Base-by-base conservation (phyloP, 2,888 invertebrate species). In the Acanthosoma haemorrhoidale region DNA sequence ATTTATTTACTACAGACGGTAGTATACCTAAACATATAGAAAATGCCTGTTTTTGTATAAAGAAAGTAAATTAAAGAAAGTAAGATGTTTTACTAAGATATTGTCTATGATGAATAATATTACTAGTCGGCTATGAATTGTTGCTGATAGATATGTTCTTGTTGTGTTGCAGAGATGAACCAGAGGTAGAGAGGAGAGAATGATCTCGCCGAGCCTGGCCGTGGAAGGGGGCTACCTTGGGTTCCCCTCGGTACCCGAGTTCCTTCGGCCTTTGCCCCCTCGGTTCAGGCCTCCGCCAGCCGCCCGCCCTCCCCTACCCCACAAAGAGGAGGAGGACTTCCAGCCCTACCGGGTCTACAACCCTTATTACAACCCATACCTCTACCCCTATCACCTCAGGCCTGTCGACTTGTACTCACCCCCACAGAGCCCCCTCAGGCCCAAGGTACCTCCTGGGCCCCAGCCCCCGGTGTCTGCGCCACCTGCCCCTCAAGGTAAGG, bases 141-240 rank as follows among this genome's bases (percentile, higher is more conserved):
- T 4, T 21, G n/a, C 25, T 25, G 13, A n/a, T 5, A 9, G 5
- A 51, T 21, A 13, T 51, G 13, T 13, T 13, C 2, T 51, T 51
- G 1, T 29, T 21, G 1, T 51, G 51, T 64, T 64, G 9, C 64
- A 64, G 64, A 64, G 4, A 64, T 64, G 64, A 64, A 25, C 21
- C 18, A 57, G 64, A 41, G 4, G 31, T 9, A 6, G 39, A 25
- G 38, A 64, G 69, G 36, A 11, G 13, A 57, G 21, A 34, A 70
- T 70, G 70, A 70, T 43, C 41, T 64, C 63, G 11, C 39, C 63
- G 16, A 43, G 70, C 57, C 43, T 88, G 88, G 77, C 84, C 57
- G 90, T 90, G 81, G 85, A 88, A 79, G 83, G 88, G 67, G 88
- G 87, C 73, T 88, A 88, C 79, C 87, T 88, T 38, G 69, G 32